These are phyloP conservation scores for Camelus dromedarius DNA, from an alignment of 2,113 vertebrate species.

Conservation along the genomic window DNA sequence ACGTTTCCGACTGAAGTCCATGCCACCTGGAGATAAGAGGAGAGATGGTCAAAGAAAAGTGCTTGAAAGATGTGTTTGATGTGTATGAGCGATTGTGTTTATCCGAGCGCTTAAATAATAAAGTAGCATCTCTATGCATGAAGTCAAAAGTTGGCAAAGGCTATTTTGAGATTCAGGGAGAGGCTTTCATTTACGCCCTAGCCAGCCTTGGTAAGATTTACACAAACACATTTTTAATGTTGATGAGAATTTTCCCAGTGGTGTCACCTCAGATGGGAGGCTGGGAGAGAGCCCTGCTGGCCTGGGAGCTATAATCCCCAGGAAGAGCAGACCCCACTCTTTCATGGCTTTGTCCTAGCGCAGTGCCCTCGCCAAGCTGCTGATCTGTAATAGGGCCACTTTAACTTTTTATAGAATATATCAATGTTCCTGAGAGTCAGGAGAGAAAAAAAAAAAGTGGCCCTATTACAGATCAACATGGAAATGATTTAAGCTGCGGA, in stretches of 20 bases:
- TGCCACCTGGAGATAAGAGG: conserved; percentile 26
- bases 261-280: not conserved
- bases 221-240: conserved; percentile 45
- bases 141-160: conserved; percentile 29
- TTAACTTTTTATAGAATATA: not conserved
- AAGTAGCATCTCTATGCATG: not conserved
- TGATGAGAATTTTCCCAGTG: not conserved
- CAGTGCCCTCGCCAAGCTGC: not conserved
- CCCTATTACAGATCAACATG: too few relatives aligned
- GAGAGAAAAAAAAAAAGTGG: not conserved
- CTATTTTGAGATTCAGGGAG: conserved; percentile 39
- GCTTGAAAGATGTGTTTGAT: conserved; percentile 57
- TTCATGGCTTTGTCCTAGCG: not conserved
- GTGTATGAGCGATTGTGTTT: conserved; percentile 51
- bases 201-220: conserved; percentile 3
- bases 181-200: conserved; percentile 18
- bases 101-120: conserved; percentile 23
- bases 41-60: not conserved
- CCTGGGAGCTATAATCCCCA: not conserved
- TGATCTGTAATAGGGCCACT: not conserved
- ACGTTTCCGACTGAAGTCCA: conserved; percentile 12
- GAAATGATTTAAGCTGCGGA: not conserved
- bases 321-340: not conserved
- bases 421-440: too few relatives aligned
- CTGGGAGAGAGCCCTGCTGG: not conserved